phyloP scores from a whole-genome alignment of 2,797 vertebrate species.

The Cetoscarus ocellatus region DNA sequence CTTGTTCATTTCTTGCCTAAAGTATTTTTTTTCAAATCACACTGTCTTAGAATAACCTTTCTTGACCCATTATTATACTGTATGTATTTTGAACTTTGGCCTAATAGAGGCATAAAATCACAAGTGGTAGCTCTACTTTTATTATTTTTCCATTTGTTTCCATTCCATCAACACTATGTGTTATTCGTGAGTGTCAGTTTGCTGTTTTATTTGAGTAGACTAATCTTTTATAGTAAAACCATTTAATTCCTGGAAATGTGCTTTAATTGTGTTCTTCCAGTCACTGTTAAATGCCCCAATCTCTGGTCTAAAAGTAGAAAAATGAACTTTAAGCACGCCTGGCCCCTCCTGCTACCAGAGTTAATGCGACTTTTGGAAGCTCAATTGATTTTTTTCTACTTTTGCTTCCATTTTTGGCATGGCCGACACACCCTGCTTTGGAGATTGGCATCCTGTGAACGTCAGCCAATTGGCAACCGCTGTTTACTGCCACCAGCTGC shows the following conservation, averaged over 20 bases:
- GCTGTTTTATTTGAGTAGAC: conserved; percentile 24
- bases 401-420: conserved; percentile 40
- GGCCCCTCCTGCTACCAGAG: conserved; percentile 2
- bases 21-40: no score
- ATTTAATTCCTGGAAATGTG: conserved; percentile 6
- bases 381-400: conserved; percentile 28
- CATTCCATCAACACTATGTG: conserved; percentile 28
- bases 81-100: no score
- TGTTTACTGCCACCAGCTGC: conserved; percentile 77
- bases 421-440: conserved; percentile 60
- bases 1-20: no score
- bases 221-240: conserved; percentile 7
- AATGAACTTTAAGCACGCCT: conserved; percentile 2
- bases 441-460: conserved; percentile 68
- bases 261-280: conserved; percentile 9
- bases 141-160: conserved; percentile 7
- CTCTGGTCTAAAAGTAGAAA: conserved; percentile 19
- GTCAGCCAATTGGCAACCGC: conserved; percentile 74
- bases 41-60: no score
- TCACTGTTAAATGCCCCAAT: conserved; percentile 33
- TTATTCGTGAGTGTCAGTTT: background rate
- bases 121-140: no score
- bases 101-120: no score
- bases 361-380: conserved; percentile 31
- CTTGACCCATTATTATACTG: no score